phyloP scores from a whole-genome alignment of 1,140 invertebrate genomes.

The Amyelois transitella region DNA sequence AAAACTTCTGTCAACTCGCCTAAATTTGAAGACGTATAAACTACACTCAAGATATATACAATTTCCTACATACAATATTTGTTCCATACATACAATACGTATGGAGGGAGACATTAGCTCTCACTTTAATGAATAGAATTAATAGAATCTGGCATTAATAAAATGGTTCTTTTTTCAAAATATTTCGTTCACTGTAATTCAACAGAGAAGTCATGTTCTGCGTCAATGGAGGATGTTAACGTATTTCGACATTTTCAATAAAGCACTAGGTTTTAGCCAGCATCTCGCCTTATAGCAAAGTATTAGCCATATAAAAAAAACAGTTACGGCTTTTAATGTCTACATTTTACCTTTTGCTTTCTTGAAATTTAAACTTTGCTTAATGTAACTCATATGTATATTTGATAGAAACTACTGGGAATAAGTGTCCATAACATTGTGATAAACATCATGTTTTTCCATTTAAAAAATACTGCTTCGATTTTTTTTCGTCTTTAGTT shows the following conservation, averaged over 20 bases:
- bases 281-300: no score
- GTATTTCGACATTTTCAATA: conserved; percentile 45
- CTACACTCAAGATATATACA: no score
- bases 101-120: no score
- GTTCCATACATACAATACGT: no score
- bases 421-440: conserved; percentile 67
- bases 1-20: no score
- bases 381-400: conserved; percentile 66
- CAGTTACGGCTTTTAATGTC: conserved; percentile 20
- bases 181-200: not conserved
- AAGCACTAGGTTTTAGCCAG: conserved; percentile 59
- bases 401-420: conserved; percentile 61
- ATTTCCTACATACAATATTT: no score
- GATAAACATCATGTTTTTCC: conserved; percentile 70
- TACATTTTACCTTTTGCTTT: conserved; percentile 54
- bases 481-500: conserved; percentile 51
- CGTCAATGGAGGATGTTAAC: conserved; percentile 56
- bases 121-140: no score
- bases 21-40: no score
- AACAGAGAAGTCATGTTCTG: conserved; percentile 46
- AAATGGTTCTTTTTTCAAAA: no score
- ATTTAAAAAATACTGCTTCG: conserved; percentile 58
- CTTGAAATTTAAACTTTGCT: conserved; percentile 56
- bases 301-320: no score
- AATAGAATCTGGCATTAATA: no score